A percentile compares a stretch with the other conserved stretches of the same genome.
These are phyloP conservation scores for Turdus rufiventris DNA, from an alignment of 2,113 vertebrate species.

Conservation along the genomic window DNA sequence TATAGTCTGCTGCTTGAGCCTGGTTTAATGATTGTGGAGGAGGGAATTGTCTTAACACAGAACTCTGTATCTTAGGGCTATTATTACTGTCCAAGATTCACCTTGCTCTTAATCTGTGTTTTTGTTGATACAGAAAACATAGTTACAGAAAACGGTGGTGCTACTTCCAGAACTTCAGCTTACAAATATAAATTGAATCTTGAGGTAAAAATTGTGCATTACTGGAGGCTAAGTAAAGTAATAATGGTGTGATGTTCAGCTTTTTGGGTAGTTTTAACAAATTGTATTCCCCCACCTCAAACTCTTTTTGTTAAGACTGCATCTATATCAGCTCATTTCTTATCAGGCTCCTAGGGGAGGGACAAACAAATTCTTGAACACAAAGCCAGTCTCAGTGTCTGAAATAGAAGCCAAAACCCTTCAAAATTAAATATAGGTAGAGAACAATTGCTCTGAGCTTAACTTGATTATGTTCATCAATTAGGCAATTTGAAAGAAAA, in stretches of 20 bases:
- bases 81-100: background rate
- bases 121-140: background rate
- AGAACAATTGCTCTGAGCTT: slow-evolving; percentile 17
- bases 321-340: background rate
- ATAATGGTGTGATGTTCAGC: background rate
- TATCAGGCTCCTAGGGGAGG: background rate
- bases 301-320: background rate
- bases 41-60: background rate
- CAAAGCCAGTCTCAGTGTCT: background rate
- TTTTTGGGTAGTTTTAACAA: background rate
- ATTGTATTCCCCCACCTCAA: background rate
- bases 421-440: slow-evolving; percentile 7
- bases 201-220: background rate
- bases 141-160: background rate
- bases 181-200: background rate
- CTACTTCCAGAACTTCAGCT: background rate
- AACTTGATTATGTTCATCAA: slow-evolving; percentile 53
- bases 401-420: background rate
- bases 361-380: background rate
- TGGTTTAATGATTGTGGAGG: background rate
- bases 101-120: background rate
- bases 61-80: background rate
- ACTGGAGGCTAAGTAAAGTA: background rate
- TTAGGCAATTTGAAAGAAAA: slow-evolving; percentile 55
- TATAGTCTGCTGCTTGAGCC: background rate